phyloP scores from a whole-genome alignment of 1,140 invertebrate genomes.

The Brachionus sp. region DNA sequence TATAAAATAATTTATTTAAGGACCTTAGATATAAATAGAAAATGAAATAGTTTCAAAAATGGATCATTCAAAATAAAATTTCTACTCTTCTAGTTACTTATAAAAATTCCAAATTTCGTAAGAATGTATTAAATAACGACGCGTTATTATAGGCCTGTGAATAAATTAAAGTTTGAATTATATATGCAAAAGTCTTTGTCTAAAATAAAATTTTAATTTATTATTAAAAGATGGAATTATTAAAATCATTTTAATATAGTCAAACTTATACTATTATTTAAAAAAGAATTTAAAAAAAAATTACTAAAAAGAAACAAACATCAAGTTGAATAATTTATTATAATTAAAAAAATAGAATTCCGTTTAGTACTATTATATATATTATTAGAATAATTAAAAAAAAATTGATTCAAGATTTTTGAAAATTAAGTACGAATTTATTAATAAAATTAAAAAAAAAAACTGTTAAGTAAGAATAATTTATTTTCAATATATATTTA shows the following conservation, averaged over 20 bases:
- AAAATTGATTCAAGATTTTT: too few relatives aligned
- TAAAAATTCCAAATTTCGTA: conserved; percentile 3
- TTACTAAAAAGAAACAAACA: too few relatives aligned
- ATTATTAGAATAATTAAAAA: too few relatives aligned
- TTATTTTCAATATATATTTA: too few relatives aligned
- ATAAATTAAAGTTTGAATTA: not conserved
- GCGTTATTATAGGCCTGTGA: not conserved
- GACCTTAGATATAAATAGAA: not conserved
- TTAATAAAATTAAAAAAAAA: too few relatives aligned
- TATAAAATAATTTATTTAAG: too few relatives aligned
- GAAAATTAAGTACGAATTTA: too few relatives aligned
- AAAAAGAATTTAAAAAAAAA: not conserved
- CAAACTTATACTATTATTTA: not conserved
- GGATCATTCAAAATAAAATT: not conserved
- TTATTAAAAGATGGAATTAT: not conserved
- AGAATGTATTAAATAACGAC: conserved; percentile 9
- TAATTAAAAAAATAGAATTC: too few relatives aligned
- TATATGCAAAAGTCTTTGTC: not conserved
- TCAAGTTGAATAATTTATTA: too few relatives aligned
- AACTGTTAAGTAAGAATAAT: too few relatives aligned
- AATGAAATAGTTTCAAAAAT: not conserved
- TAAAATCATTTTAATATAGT: not conserved
- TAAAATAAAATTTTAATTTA: not conserved
- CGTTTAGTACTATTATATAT: too few relatives aligned
- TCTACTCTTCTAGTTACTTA: conserved; percentile 1